These are phyloP conservation scores for Campylorhamphus procurvoides DNA, from an alignment of 2,113 vertebrate genomes.

Conservation along the genomic window DNA sequence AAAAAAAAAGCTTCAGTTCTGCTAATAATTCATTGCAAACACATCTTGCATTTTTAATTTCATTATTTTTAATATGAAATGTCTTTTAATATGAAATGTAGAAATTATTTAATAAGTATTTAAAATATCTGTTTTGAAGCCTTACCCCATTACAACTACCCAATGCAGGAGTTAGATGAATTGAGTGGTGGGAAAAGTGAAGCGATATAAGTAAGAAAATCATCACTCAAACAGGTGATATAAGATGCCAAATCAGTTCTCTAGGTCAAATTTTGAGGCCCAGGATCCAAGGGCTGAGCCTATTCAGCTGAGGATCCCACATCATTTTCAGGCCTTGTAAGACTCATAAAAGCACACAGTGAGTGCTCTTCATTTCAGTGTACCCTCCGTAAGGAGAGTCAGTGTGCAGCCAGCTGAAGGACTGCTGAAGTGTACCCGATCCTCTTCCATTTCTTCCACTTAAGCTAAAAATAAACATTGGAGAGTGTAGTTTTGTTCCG, in stretches of 20 bases:
- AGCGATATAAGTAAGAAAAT: background rate
- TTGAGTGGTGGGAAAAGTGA: background rate
- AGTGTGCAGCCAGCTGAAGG: background rate
- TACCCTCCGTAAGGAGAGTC: background rate
- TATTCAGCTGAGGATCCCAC: background rate
- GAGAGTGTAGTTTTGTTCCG: background rate
- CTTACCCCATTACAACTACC: background rate
- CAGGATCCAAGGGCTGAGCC: background rate
- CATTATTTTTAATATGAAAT: background rate
- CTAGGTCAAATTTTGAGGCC: background rate
- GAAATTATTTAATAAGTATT: background rate
- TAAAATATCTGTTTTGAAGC: background rate
- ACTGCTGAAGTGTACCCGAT: background rate
- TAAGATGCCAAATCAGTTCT: background rate
- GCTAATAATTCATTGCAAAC: background rate
- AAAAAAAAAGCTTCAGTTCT: background rate
- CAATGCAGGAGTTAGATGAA: background rate
- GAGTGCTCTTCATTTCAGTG: background rate
- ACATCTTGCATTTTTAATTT: background rate
- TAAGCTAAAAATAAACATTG: background rate
- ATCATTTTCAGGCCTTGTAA: background rate
- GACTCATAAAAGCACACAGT: background rate
- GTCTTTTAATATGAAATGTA: background rate
- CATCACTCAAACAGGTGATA: background rate
- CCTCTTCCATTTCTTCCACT: background rate